Conservation (phyloP, 2,113 vertebrate genomes). For the Cinclus cinclus region DNA sequence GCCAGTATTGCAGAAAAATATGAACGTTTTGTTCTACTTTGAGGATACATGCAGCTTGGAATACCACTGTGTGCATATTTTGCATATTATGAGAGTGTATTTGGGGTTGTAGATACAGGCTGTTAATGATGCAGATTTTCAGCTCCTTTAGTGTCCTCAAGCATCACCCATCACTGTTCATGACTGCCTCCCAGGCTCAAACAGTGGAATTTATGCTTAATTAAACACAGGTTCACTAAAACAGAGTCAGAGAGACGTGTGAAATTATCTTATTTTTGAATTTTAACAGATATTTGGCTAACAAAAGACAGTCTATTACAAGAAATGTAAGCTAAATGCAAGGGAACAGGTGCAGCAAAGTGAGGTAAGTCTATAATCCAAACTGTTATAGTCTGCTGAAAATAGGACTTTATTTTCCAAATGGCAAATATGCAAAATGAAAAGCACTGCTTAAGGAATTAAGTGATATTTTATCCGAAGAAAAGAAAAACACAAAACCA, state of each 20-base stretch:
- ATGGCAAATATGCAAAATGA: background rate
- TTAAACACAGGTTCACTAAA: background rate
- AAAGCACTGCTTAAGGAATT: background rate
- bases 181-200: background rate
- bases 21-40: background rate
- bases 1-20: background rate
- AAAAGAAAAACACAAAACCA: background rate
- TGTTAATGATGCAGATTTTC: background rate
- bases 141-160: background rate
- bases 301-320: background rate
- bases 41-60: background rate
- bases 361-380: background rate
- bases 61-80: background rate
- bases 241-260: background rate
- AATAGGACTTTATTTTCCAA: background rate
- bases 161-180: background rate
- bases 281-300: background rate
- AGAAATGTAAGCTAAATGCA: background rate
- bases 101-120: background rate
- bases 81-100: background rate
- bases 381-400: background rate
- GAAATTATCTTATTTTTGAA: background rate
- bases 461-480: background rate
- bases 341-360: background rate
- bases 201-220: background rate